A percentile compares a stretch with the other conserved stretches of the same genome.
These are phyloP conservation scores for Strix aluco DNA, from an alignment of 2,113 vertebrate genomes.

Conservation along the genomic window DNA sequence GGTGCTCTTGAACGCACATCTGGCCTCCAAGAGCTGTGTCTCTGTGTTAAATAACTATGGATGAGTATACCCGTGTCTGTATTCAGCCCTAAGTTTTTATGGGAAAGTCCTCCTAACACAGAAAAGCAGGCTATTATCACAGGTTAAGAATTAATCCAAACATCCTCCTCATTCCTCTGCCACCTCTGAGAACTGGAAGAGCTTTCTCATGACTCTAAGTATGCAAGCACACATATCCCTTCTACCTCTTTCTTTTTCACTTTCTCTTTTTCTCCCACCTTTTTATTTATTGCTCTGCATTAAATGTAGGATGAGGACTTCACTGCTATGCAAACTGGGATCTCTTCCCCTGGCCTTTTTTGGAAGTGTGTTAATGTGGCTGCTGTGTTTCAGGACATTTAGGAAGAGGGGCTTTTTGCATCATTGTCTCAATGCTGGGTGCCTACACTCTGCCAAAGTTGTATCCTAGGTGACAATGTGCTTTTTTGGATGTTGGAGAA, in stretches of 20 bases:
- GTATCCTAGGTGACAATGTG: background rate
- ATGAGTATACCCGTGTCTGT: background rate
- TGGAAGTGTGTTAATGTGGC: background rate
- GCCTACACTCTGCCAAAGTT: background rate
- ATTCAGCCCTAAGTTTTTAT: background rate
- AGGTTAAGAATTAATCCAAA: background rate
- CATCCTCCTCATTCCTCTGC: background rate
- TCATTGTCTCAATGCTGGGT: background rate
- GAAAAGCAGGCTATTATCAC: background rate
- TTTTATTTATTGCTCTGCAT: background rate
- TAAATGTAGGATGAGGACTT: background rate
- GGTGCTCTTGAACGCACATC: background rate
- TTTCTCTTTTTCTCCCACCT: background rate
- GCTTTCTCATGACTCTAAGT: background rate
- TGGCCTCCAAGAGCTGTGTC: background rate
- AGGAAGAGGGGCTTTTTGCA: background rate
- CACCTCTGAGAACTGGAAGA: background rate
- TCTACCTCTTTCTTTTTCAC: background rate
- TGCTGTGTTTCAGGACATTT: background rate
- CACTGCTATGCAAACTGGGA: background rate
- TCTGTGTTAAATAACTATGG: background rate
- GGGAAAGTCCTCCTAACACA: background rate
- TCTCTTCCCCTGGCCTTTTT: background rate
- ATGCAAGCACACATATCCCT: background rate
- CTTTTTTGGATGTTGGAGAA: background rate